Base-by-base conservation (phyloP, 1,140 invertebrate species). In the Littorina saxatilis region DNA sequence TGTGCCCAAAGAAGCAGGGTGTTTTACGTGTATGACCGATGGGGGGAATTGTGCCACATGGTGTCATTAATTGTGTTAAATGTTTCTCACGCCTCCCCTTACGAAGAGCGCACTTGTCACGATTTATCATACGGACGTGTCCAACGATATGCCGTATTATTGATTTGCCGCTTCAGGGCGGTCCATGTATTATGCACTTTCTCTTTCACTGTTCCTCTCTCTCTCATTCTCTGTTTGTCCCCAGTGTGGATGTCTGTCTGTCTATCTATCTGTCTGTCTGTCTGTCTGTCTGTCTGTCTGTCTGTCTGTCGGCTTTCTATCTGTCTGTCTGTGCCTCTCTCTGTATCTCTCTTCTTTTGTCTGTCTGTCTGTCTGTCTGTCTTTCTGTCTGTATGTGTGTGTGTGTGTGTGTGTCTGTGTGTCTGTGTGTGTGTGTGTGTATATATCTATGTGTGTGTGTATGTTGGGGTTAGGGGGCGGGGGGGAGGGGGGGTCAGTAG, bases 351-450 rank as follows among this genome's bases (percentile, higher is more conserved):
- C 5, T 75, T 74, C 52, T 7, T 81, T 63, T 80, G 37, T 81
- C 74, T 81, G 23, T 84, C 79, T 84, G 29, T 82, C 76, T 75
- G 58, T 82, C 70, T 84, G 39, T 82, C 74, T 73, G 27, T 74
- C 63, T 79, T 32, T 84, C 80, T 84, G 5, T 82, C 80, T 84
- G n/a, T 82, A 74, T 83, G 37, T 75, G 68, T 83, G 39, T 83
- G 61, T 82, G 63, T 74, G 39, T 75, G 39, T 75, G 58, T 83
- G 50, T 80, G 74, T 83, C 50, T 80, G 61, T 80, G 23, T 81
- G 52, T 79, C 39, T 79, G 37, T 79, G n/a, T 75, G 27, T 79
- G 35, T 79, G 63, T 79, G 37, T 79, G 55, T 82, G 29, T 72
- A 27, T 78, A 32, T 72, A 37, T 82, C 61, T 78, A 39, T 78